Conservation (phyloP, 1,140 invertebrate genomes). For the Thereuonema tuberculata region DNA sequence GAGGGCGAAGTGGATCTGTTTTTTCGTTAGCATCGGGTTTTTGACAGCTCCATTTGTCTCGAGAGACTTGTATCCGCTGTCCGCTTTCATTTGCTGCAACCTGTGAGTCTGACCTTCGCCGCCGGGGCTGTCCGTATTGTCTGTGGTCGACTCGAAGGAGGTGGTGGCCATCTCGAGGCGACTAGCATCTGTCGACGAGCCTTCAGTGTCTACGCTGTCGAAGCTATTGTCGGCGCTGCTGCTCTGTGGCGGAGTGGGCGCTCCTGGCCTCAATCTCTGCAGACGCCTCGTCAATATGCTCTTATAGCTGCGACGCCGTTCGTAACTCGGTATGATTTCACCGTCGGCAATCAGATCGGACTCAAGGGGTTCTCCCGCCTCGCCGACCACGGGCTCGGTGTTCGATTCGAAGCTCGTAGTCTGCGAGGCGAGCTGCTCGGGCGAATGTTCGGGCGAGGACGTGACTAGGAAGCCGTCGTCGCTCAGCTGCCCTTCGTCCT, state of each 20-base stretch:
- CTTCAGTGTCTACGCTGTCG: conserved; percentile 38
- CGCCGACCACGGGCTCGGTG: neutral
- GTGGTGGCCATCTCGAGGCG: conserved; percentile 31
- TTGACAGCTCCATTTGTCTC: conserved; percentile 34
- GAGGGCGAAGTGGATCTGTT: conserved; percentile 21
- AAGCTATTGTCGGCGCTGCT: conserved; percentile 34
- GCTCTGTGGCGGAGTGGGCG: neutral
- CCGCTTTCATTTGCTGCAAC: conserved; percentile 36
- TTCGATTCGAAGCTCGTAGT: neutral
- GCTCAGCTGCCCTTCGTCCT: conserved; percentile 11
- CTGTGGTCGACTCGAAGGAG: conserved; percentile 35
- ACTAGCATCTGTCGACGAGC: conserved; percentile 35
- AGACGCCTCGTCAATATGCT: conserved; percentile 28
- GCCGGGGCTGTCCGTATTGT: conserved; percentile 32
- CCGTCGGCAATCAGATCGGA: too few species aligned
- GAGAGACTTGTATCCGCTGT: conserved; percentile 41
- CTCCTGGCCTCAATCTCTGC: conserved; percentile 12
- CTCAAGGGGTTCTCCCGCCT: neutral
- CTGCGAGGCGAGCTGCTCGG: neutral
- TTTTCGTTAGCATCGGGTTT: conserved; percentile 26
- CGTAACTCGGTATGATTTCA: neutral
- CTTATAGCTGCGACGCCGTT: conserved; percentile 21
- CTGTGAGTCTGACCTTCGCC: conserved; percentile 29
- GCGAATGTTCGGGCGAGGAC: neutral
- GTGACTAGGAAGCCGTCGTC: neutral